Conservation (phyloP, 2,113 vertebrate genomes). For the Laticauda colubrina region DNA sequence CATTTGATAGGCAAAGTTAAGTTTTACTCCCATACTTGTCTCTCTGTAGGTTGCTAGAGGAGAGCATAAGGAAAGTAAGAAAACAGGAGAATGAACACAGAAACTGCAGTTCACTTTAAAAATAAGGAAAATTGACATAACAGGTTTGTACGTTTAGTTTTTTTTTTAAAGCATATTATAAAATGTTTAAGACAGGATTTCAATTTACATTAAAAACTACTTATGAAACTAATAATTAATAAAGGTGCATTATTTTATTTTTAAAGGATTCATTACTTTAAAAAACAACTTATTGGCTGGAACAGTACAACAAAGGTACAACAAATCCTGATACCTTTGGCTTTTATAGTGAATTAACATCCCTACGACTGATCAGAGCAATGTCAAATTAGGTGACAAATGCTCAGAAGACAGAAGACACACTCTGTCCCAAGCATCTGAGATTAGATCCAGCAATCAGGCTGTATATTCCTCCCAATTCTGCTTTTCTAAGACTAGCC, state of each 20-base stretch:
- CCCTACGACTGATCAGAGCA: conserved; percentile 1
- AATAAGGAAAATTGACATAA: conserved; percentile 70
- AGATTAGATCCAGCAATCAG: not conserved
- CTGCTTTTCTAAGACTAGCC: conserved; percentile 63
- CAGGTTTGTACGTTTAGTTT: conserved; percentile 34
- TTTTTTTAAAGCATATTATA: conserved; percentile 34
- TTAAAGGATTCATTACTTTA: conserved; percentile 23
- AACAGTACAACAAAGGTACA: conserved; percentile 50
- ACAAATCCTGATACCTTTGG: conserved; percentile 15
- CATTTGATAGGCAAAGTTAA: conserved; percentile 99
- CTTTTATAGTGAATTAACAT: not conserved
- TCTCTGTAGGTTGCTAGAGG: conserved; percentile 99
- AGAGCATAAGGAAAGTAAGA: conserved; percentile 92
- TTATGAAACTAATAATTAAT: conserved; percentile 56
- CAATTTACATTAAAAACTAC: conserved; percentile 53
- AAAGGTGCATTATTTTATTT: conserved; percentile 53
- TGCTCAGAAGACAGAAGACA: not conserved
- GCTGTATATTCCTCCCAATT: conserved; percentile 36
- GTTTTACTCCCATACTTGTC: conserved; percentile 99
- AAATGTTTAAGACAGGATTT: conserved; percentile 51
- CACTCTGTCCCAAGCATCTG: not conserved
- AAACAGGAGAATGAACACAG: conserved; percentile 85
- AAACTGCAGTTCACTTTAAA: conserved; percentile 74
- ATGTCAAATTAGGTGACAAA: not conserved
- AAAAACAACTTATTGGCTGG: conserved; percentile 55